Conservation (phyloP, 2,888 invertebrate species). For the Cryptocheilus praepositus region DNA sequence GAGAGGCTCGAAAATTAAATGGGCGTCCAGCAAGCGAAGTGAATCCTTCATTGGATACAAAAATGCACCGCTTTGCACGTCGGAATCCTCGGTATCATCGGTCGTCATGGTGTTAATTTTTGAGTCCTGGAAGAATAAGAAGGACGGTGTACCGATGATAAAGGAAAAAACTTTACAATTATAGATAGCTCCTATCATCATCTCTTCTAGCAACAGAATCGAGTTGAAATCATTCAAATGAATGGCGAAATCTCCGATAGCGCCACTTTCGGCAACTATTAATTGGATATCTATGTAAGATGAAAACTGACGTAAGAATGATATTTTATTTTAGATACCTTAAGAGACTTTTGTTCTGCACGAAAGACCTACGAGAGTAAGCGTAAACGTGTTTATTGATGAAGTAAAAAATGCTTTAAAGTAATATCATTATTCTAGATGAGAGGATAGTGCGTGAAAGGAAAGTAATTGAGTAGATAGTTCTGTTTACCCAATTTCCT, state of each 20-base stretch:
- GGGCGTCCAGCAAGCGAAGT: slow-evolving; percentile 91
- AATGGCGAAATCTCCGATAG: too few species aligned
- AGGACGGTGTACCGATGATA: too few species aligned
- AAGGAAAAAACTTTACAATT: too few species aligned
- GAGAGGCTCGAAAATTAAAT: slow-evolving; percentile 94
- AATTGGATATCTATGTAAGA: too few species aligned
- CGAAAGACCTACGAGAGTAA: slow-evolving; percentile 69
- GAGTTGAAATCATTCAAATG: too few species aligned
- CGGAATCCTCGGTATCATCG: slow-evolving; percentile 72
- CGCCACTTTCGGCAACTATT: too few species aligned
- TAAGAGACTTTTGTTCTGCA: slow-evolving; percentile 68
- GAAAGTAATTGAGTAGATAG: not conserved
- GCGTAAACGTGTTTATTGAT: slow-evolving; percentile 19
- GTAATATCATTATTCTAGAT: slow-evolving; percentile 4
- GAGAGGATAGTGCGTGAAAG: not conserved
- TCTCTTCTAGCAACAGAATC: too few species aligned
- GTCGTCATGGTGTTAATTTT: slow-evolving; percentile 75
- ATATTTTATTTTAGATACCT: slow-evolving; percentile 59
- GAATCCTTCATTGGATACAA: slow-evolving; percentile 89
- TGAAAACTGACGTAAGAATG: not conserved
- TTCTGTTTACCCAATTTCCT: slow-evolving; percentile 71
- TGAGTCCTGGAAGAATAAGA: slow-evolving; percentile 66
- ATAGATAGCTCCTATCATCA: too few species aligned
- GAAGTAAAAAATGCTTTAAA: not conserved
- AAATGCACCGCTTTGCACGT: slow-evolving; percentile 78